phyloP scores from a whole-genome alignment of 2,888 invertebrate species.

The Chorisops tibialis region DNA sequence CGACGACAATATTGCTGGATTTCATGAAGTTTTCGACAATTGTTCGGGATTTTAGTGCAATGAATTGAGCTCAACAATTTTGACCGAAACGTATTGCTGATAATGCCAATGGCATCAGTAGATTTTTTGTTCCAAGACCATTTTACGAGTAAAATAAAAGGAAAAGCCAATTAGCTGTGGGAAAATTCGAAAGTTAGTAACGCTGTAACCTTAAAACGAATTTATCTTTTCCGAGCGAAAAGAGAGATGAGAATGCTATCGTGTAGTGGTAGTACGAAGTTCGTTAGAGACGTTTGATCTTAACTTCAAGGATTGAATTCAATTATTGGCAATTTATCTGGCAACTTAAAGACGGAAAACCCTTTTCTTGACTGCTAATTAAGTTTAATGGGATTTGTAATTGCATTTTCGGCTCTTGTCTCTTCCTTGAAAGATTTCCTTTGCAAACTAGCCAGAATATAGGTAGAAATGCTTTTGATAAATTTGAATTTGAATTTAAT shows the following conservation, averaged over 20 bases:
- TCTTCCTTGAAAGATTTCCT: too few species aligned
- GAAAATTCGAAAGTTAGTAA: neutral
- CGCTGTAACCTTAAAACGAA: neutral
- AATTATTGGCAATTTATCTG: slow-evolving; percentile 31
- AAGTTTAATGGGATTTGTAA: slow-evolving; percentile 26
- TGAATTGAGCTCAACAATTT: too few species aligned
- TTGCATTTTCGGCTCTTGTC: slow-evolving; percentile 7
- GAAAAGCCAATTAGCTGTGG: slow-evolving; percentile 7
- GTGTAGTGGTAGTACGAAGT: neutral
- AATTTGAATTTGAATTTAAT: too few species aligned
- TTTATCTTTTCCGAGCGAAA: neutral
- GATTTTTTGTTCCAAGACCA: too few species aligned
- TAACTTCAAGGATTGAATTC: slow-evolving; percentile 24
- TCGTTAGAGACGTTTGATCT: slow-evolving; percentile 22
- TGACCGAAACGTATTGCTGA: too few species aligned
- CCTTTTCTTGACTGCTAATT: slow-evolving; percentile 26
- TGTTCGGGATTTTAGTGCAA: neutral
- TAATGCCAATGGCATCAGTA: too few species aligned
- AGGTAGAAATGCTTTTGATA: too few species aligned
- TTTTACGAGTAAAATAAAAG: too few species aligned
- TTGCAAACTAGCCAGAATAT: too few species aligned
- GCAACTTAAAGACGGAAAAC: slow-evolving; percentile 30
- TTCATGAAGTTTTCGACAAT: neutral
- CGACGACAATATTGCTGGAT: neutral
- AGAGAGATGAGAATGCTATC: neutral